phyloP scores from a whole-genome alignment of 2,113 vertebrate genomes.

The Clarias macrocephalus region DNA sequence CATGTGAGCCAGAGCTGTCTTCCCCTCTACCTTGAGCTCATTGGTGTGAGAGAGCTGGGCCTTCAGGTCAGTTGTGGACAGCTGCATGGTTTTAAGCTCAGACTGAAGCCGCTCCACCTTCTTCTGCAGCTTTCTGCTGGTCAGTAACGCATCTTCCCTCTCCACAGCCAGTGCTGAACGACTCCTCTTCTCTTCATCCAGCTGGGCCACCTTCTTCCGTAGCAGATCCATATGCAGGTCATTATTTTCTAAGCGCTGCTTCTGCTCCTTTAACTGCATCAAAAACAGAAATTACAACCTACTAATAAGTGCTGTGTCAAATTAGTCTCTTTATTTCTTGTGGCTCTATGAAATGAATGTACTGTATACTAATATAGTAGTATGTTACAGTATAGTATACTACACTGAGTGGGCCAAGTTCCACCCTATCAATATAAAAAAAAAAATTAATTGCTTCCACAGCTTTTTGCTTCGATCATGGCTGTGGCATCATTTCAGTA shows the following conservation, averaged over 20 bases:
- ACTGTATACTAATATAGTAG: background rate
- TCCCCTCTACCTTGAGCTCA: slow-evolving; percentile 84
- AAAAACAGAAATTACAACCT: background rate
- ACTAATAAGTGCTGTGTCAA: background rate
- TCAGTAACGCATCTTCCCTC: slow-evolving; percentile 73
- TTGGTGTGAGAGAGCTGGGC: slow-evolving; percentile 79
- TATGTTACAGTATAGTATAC: background rate
- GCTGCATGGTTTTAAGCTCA: slow-evolving; percentile 72
- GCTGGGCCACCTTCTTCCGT: slow-evolving; percentile 80
- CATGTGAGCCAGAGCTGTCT: slow-evolving; percentile 37
- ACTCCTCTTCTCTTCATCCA: slow-evolving; percentile 81
- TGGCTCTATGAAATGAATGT: background rate
- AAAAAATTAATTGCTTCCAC: too few relatives aligned
- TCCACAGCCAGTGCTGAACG: slow-evolving; percentile 70
- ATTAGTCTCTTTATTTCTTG: background rate
- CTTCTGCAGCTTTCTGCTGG: slow-evolving; percentile 78
- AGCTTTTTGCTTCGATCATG: too few relatives aligned
- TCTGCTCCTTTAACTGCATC: slow-evolving; percentile 81
- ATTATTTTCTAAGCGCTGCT: slow-evolving; percentile 82
- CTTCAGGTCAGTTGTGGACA: slow-evolving; percentile 79
- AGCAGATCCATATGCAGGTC: slow-evolving; percentile 85
- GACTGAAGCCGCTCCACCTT: slow-evolving; percentile 80
- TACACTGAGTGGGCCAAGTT: background rate
- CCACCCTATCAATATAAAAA: too few relatives aligned
- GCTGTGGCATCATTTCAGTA: too few relatives aligned